These are phyloP conservation scores for Vidua chalybeata DNA, from an alignment of 2,113 vertebrate genomes.

Conservation along the genomic window DNA sequence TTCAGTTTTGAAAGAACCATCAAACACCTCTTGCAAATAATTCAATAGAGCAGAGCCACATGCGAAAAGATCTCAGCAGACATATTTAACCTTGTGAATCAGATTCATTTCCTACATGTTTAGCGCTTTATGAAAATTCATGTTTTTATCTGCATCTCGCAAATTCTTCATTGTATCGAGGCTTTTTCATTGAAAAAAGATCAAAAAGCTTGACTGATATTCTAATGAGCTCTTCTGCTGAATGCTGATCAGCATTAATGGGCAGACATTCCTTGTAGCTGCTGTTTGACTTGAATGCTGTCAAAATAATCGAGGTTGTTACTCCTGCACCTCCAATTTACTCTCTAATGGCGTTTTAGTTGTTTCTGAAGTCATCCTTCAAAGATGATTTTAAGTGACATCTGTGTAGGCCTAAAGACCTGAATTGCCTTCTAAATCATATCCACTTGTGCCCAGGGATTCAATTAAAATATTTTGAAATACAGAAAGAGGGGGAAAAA, in stretches of 20 bases:
- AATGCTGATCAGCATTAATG: conserved; percentile 14
- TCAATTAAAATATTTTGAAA: conserved; percentile 48
- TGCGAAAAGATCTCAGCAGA: not conserved
- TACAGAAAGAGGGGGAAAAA: not conserved
- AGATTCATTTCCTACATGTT: conserved; percentile 46
- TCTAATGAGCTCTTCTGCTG: not conserved
- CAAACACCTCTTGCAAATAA: conserved; percentile 29
- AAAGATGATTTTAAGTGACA: conserved; percentile 58
- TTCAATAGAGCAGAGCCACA: not conserved
- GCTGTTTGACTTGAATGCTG: conserved; percentile 15
- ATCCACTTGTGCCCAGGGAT: not conserved
- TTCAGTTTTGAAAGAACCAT: conserved; percentile 12
- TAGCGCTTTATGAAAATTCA: conserved; percentile 39
- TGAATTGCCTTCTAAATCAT: conserved; percentile 44
- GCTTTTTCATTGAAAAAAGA: not conserved
- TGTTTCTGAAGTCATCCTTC: conserved; percentile 58
- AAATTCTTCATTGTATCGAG: not conserved
- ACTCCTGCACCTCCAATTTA: conserved; percentile 10
- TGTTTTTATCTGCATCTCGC: conserved; percentile 38
- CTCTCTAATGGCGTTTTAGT: not conserved
- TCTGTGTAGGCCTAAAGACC: conserved; percentile 43
- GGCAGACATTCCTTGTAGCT: not conserved
- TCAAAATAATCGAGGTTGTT: conserved; percentile 43
- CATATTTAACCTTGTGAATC: conserved; percentile 42
- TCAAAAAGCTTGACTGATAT: not conserved